phyloP scores from a whole-genome alignment of 1,140 invertebrate species.

The Drosophila carrolli region DNA sequence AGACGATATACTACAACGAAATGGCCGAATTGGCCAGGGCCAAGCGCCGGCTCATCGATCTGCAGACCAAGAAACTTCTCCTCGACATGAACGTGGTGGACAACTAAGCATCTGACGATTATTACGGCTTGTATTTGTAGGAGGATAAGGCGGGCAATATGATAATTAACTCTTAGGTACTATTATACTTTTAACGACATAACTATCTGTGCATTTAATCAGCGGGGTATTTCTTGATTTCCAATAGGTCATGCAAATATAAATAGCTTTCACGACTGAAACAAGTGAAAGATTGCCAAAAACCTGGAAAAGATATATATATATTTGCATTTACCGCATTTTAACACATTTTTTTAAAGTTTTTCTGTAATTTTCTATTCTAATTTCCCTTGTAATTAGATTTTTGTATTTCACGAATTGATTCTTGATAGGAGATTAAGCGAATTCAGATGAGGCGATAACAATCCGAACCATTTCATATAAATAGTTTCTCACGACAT shows the following conservation, averaged over 20 bases:
- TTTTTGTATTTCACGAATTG: no score
- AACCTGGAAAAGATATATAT: no score
- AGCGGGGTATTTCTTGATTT: background rate
- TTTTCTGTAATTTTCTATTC: background rate
- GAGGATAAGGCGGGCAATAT: slow-evolving; percentile 23
- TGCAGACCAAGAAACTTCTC: slow-evolving; percentile 73
- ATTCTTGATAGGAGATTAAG: no score
- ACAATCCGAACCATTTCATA: no score
- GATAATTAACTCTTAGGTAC: slow-evolving; percentile 16
- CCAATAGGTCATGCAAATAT: background rate
- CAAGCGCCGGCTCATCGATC: slow-evolving; percentile 67
- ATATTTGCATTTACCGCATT: no score
- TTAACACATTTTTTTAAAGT: no score
- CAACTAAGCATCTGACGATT: slow-evolving; percentile 16
- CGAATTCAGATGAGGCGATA: no score
- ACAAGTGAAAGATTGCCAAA: no score
- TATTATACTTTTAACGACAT: slow-evolving; percentile 21
- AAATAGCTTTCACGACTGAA: no score
- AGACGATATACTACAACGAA: slow-evolving; percentile 80
- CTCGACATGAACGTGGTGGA: slow-evolving; percentile 70
- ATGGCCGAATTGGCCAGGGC: slow-evolving; percentile 77
- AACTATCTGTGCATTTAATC: background rate
- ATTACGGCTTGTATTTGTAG: slow-evolving; percentile 12
- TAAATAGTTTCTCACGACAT: no score
- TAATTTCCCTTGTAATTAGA: background rate